phyloP scores from a whole-genome alignment of 2,888 invertebrate species.

The Arrhopalites spinosus region DNA sequence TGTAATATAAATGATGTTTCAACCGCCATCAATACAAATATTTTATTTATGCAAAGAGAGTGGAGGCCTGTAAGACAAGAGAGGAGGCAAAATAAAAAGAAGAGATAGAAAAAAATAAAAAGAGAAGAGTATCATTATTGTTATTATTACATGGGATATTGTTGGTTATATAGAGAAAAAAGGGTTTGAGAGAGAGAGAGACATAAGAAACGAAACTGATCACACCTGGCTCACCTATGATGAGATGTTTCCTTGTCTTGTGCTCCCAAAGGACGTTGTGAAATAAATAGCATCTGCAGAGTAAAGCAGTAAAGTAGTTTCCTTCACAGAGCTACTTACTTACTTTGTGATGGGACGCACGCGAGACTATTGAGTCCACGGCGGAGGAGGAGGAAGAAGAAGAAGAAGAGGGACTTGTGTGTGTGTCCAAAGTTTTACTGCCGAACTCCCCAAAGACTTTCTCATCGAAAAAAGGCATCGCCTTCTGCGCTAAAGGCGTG shows the following conservation, averaged over 20 bases:
- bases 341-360: constrained; percentile 30
- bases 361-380: constrained; percentile 21
- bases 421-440: neutral
- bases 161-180: neutral
- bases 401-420: too few relatives aligned
- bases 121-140: constrained; percentile 1
- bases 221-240: constrained; percentile 46
- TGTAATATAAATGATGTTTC: neutral
- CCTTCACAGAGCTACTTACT: neutral
- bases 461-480: constrained; percentile 24
- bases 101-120: neutral
- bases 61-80: constrained; percentile 6
- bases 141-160: neutral
- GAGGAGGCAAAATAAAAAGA: neutral
- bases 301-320: constrained; percentile 25
- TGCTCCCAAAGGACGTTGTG: constrained; percentile 38
- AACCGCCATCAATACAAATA: neutral
- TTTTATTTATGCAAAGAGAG: constrained; percentile 36
- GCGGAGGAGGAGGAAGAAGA: too few relatives aligned
- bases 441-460: constrained; percentile 28
- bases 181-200: constrained; percentile 14
- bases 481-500: constrained; percentile 18
- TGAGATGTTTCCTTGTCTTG: constrained; percentile 33
- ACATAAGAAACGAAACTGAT: constrained; percentile 39
- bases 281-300: constrained; percentile 38